Percentiles rank a stretch among this genome's conserved stretches.
Conservation (phyloP, 2,113 vertebrate species). For the Leptocoma aspasia region DNA sequence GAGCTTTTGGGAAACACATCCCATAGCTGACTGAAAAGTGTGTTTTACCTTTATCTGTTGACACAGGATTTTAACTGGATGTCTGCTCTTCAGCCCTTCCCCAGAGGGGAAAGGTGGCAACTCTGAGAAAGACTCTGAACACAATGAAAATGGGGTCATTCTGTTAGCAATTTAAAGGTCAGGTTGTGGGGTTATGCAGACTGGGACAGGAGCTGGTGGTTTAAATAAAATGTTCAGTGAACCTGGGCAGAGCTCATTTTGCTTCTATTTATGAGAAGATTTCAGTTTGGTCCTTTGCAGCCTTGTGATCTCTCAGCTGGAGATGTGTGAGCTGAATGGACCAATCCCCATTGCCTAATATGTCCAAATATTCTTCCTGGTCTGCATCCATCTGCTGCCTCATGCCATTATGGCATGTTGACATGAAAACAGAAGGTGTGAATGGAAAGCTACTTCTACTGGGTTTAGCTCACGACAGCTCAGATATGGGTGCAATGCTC, state of each 20-base stretch:
- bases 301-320: neutral
- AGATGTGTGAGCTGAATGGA: neutral
- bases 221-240: neutral
- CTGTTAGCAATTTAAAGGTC: neutral
- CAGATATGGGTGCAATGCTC: neutral
- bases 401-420: neutral
- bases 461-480: neutral
- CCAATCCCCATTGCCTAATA: neutral
- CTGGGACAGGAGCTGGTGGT: neutral
- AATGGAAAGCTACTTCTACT: constrained; percentile 15
- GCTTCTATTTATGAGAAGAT: neutral
- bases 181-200: neutral
- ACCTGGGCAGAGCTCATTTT: neutral
- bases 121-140: neutral
- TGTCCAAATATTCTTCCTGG: neutral
- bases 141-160: neutral
- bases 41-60: neutral
- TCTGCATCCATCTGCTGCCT: constrained; percentile 3
- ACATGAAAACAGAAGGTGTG: constrained; percentile 30
- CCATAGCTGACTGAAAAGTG: neutral
- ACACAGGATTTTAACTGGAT: neutral
- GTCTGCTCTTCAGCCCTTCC: neutral
- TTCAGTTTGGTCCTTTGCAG: neutral
- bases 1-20: neutral
- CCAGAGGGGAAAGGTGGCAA: neutral